Evolutionary conservation across 2,797 vertebrate species (phyloP).

Genomic region (Clarias laeviceps): DNA sequence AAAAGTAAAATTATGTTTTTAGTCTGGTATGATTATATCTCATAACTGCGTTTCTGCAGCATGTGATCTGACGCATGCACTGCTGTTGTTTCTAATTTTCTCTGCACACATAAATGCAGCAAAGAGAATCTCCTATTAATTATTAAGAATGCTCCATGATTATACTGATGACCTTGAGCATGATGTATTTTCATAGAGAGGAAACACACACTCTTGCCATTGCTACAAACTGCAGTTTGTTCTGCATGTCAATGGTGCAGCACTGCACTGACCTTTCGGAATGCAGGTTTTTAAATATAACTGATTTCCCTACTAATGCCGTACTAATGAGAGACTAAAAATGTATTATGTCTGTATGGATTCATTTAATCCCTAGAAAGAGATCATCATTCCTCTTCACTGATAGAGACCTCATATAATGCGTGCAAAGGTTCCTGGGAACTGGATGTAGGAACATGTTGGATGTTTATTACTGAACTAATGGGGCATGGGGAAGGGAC

Average conservation of each 20-base stretch:
- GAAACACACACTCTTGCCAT: not conserved
- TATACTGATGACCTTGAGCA: slow-evolving; percentile 67
- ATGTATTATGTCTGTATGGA: not conserved
- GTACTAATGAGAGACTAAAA: too few species aligned
- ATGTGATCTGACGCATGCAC: not conserved
- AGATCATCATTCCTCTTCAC: slow-evolving; percentile 5
- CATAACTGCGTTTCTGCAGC: not conserved
- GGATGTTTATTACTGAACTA: slow-evolving; percentile 50
- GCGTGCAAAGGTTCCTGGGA: slow-evolving; percentile 33
- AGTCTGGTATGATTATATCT: not conserved
- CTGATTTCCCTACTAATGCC: not conserved
- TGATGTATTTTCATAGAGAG: slow-evolving; percentile 30
- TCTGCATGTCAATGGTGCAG: not conserved
- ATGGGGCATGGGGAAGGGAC: slow-evolving; percentile 46
- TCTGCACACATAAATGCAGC: slow-evolving; percentile 7
- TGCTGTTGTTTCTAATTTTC: not conserved
- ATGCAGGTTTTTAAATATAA: not conserved
- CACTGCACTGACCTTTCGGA: not conserved
- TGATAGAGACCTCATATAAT: slow-evolving; percentile 34
- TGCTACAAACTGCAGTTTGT: not conserved
- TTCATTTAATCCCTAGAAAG: not conserved
- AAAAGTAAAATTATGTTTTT: slow-evolving; percentile 1
- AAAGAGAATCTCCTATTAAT: slow-evolving; percentile 41
- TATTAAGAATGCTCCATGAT: slow-evolving; percentile 51
- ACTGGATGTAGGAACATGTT: slow-evolving; percentile 24